A percentile compares a stretch with the other conserved stretches of the same genome.
These are phyloP conservation scores for Aphodius sticticus DNA, from an alignment of 2,888 invertebrate genomes.

Conservation along the genomic window DNA sequence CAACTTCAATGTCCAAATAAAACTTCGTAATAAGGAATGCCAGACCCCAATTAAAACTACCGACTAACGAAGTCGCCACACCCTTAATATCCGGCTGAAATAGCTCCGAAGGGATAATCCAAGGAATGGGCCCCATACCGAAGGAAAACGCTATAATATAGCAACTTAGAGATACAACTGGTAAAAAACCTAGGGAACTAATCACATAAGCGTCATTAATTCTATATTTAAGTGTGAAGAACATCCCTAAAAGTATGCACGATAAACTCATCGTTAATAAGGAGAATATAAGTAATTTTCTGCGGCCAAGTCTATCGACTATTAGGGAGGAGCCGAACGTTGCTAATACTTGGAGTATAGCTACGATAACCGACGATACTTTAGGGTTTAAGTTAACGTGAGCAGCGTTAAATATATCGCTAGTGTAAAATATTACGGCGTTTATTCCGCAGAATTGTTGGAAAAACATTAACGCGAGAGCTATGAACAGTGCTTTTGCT, in stretches of 20 bases:
- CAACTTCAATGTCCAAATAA: conserved; percentile 65
- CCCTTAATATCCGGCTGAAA: conserved; percentile 82
- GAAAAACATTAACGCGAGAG: conserved; percentile 75
- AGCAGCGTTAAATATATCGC: conserved; percentile 74
- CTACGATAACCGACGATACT: conserved; percentile 78
- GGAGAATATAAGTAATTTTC: conserved; percentile 76
- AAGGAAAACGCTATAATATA: conserved; percentile 83
- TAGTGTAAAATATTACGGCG: conserved; percentile 82
- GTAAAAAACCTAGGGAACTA: conserved; percentile 72
- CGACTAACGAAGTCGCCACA: conserved; percentile 77
- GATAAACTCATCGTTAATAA: conserved; percentile 75
- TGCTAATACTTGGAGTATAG: conserved; percentile 79
- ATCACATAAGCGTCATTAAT: conserved; percentile 58
- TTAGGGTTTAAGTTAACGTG: conserved; percentile 66
- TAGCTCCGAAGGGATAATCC: conserved; percentile 85
- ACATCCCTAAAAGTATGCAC: conserved; percentile 73
- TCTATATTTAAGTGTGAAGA: conserved; percentile 65
- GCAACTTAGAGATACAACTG: conserved; percentile 74
- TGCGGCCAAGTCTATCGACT: conserved; percentile 83
- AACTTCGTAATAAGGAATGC: conserved; percentile 82
- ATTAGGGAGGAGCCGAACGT: conserved; percentile 78
- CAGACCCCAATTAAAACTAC: conserved; percentile 81
- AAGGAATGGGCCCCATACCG: conserved; percentile 88
- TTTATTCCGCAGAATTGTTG: conserved; percentile 88
- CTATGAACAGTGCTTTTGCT: conserved; percentile 62